phyloP scores from a whole-genome alignment of 2,113 vertebrate species.

The Brevimyrus niger region DNA sequence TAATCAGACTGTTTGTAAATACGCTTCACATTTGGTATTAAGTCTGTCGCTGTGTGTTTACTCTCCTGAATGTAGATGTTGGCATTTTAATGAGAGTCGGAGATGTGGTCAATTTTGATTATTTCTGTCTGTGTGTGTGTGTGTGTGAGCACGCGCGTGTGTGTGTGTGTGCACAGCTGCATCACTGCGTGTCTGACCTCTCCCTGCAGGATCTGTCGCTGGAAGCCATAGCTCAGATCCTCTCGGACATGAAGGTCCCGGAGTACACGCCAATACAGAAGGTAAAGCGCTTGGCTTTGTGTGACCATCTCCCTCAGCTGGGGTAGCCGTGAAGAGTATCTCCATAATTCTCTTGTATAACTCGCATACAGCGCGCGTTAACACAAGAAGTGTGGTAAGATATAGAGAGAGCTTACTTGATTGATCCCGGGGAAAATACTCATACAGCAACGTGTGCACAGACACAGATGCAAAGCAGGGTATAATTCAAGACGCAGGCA shows the following conservation, averaged over 20 bases:
- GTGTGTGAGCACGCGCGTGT: neutral
- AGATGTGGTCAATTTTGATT: neutral
- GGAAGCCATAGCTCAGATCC: slow-evolving; percentile 64
- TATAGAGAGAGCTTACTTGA: neutral
- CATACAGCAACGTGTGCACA: neutral
- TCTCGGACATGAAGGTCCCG: slow-evolving; percentile 71
- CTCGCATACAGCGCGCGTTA: neutral
- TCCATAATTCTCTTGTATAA: neutral
- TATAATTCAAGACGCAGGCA: neutral
- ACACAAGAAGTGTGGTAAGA: neutral
- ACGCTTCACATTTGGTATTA: neutral
- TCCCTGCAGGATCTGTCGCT: slow-evolving; percentile 69
- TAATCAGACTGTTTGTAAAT: neutral
- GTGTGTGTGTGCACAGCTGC: neutral
- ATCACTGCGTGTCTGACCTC: neutral
- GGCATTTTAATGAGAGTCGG: neutral
- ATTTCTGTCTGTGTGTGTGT: neutral
- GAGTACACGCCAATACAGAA: slow-evolving; percentile 88
- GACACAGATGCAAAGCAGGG: neutral
- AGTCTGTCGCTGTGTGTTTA: neutral
- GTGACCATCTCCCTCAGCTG: neutral
- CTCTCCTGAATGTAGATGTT: neutral
- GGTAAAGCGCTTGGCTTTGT: slow-evolving; percentile 53
- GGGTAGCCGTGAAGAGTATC: neutral
- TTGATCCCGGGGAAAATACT: neutral